These are phyloP conservation scores for Orchesellides sinensis DNA, from an alignment of 2,888 invertebrate genomes.

Conservation along the genomic window DNA sequence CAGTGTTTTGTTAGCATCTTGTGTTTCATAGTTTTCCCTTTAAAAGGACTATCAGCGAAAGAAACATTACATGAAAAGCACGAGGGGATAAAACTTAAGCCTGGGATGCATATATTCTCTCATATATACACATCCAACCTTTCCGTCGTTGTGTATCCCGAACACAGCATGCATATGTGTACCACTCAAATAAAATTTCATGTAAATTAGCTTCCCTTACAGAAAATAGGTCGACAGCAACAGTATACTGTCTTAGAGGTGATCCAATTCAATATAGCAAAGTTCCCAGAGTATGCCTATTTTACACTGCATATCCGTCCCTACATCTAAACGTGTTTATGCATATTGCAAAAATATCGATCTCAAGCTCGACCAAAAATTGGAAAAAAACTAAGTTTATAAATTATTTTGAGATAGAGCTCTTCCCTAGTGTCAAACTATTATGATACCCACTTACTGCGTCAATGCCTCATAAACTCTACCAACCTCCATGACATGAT, in stretches of 20 bases:
- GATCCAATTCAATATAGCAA: background rate
- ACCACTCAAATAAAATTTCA: background rate
- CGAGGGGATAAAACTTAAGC: background rate
- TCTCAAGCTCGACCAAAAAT: background rate
- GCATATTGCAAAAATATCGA: background rate
- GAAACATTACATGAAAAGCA: background rate
- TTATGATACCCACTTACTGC: background rate
- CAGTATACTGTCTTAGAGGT: too few species aligned
- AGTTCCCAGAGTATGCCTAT: too few species aligned
- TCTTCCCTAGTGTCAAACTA: too few species aligned
- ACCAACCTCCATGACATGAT: background rate
- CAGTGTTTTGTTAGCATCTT: background rate
- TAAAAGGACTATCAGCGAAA: too few species aligned
- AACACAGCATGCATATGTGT: background rate
- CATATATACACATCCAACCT: background rate
- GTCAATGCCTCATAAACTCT: background rate
- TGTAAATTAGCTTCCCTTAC: conserved; percentile 25
- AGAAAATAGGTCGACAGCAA: conserved; percentile 34
- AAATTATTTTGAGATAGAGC: background rate
- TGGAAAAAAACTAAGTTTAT: background rate
- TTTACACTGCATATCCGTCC: too few species aligned
- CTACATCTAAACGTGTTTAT: too few species aligned
- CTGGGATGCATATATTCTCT: background rate
- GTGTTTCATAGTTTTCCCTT: background rate
- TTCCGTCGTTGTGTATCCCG: background rate